Base-by-base conservation (phyloP, 2,888 invertebrate genomes). In the Epirrhoe tristata region DNA sequence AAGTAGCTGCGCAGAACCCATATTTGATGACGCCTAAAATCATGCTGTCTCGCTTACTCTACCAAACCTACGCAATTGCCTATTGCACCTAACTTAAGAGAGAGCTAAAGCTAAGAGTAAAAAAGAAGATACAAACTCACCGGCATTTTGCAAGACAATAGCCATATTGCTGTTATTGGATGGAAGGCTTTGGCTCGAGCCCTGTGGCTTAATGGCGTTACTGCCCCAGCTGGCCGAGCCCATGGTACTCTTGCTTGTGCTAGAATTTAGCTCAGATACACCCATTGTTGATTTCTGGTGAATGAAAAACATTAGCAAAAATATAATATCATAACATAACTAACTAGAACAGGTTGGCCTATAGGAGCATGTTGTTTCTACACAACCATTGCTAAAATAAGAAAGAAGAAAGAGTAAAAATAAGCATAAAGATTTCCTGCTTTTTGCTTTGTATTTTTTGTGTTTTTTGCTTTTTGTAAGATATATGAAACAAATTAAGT, bases 161-260 rank as follows among this genome's bases (percentile, higher is more conserved):
- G 79, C 86, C 82, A 87, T 81, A 64, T 87, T 88, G 73, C 88
- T 90, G 67, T 81, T 85, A 59, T 82, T 84, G 1, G 86, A 88
- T 57, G 86, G 87, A 24, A 93, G 78, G 72, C 91, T 92, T 63
- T 89, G 89, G 68, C 82, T 87, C 17, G 93, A 93, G 6, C 80
- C 80, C 50, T 80, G 82, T 24, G 81, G 86, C 72, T 88, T 89
- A 0, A 78, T 77, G 6, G 78, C 73, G 71, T 84, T 83, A 67
- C 83, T 85, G 16, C 80, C 84, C 86, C 87, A 91, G 67, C 89
- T 88, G 0, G 72, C 76, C n/a, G 91, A 89, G 2, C 86, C 88
- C 66, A 88, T 80, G 12, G 89, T 92, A 68, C 87, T 88, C 73
- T 93, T 93, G 72, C 93, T 93, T 31, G 87, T 79, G 66, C 86